Percentiles rank a stretch among this genome's conserved stretches.
Conservation (phyloP, 2,888 invertebrate genomes). For the Drymonia ruficornis region DNA sequence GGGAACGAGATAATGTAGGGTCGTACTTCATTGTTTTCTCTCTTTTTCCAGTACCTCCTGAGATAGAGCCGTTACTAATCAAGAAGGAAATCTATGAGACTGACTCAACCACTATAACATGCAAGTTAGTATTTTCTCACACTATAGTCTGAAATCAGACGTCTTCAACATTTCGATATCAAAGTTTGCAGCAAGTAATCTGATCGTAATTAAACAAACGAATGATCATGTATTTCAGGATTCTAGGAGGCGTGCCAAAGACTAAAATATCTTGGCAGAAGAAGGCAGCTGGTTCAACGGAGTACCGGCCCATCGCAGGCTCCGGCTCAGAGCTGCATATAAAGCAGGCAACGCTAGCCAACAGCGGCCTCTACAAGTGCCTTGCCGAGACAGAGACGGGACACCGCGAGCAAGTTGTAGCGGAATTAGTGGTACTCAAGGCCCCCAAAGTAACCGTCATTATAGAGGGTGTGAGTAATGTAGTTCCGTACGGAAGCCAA, state of each 20-base stretch:
- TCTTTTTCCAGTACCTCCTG: background rate
- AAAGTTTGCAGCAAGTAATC: too few relatives aligned
- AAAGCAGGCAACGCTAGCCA: background rate
- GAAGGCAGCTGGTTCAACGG: background rate
- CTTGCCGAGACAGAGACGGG: slow-evolving; percentile 3
- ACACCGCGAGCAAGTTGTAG: background rate
- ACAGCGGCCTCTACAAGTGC: slow-evolving; percentile 6
- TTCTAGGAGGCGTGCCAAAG: background rate
- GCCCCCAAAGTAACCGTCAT: background rate
- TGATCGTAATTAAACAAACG: too few relatives aligned
- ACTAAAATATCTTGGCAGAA: background rate
- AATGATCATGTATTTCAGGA: too few relatives aligned
- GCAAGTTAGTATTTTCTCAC: background rate
- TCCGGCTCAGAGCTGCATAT: slow-evolving; percentile 5
- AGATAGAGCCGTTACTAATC: background rate
- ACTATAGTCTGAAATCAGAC: background rate
- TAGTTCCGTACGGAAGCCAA: background rate
- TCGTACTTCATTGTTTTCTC: background rate
- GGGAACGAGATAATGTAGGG: too few relatives aligned
- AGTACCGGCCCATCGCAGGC: slow-evolving; percentile 3
- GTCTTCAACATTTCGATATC: too few relatives aligned
- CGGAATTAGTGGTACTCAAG: background rate
- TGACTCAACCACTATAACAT: background rate
- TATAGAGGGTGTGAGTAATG: background rate
- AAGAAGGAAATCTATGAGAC: background rate